These are phyloP conservation scores for Poeciliopsis turrubarensis DNA, from an alignment of 2,113 vertebrate genomes.

Conservation along the genomic window DNA sequence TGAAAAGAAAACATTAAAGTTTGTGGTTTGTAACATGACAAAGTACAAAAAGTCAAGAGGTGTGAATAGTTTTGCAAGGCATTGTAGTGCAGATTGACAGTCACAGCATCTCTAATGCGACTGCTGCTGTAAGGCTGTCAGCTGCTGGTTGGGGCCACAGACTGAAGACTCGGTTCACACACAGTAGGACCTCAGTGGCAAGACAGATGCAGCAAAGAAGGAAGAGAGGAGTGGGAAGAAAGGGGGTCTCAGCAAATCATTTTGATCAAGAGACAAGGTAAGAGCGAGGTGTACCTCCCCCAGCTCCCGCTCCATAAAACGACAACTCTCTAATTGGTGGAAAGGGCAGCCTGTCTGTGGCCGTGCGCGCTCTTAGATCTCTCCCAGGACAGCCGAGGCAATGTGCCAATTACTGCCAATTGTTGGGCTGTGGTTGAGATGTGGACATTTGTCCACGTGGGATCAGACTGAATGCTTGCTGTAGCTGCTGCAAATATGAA, in stretches of 20 bases:
- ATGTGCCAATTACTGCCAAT: constrained; percentile 85
- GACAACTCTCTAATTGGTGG: constrained; percentile 81
- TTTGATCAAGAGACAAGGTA: constrained; percentile 78
- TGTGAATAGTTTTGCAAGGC: not conserved
- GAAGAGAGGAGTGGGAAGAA: constrained; percentile 54
- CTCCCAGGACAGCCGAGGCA: constrained; percentile 79
- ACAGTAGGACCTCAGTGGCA: constrained; percentile 48
- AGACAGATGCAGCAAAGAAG: constrained; percentile 37
- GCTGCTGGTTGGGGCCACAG: constrained; percentile 56
- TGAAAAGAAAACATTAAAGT: not conserved
- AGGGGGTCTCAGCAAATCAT: constrained; percentile 72
- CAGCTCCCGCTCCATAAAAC: constrained; percentile 67
- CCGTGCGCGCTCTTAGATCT: constrained; percentile 75
- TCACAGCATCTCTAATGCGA: constrained; percentile 67
- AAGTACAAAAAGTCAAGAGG: not conserved
- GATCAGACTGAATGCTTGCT: constrained; percentile 71
- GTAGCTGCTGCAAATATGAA: constrained; percentile 59
- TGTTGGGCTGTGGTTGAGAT: constrained; percentile 81
- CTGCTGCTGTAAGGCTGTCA: constrained; percentile 67
- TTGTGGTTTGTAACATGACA: not conserved
- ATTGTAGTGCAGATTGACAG: constrained; percentile 57
- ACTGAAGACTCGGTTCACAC: constrained; percentile 72
- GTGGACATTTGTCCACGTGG: constrained; percentile 82
- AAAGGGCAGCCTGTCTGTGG: constrained; percentile 80
- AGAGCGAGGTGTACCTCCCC: constrained; percentile 70